Percentiles rank a stretch among this genome's conserved stretches.
phyloP scores from a whole-genome alignment of 2,797 vertebrate genomes.

The Otolemur crassicaudatus region DNA sequence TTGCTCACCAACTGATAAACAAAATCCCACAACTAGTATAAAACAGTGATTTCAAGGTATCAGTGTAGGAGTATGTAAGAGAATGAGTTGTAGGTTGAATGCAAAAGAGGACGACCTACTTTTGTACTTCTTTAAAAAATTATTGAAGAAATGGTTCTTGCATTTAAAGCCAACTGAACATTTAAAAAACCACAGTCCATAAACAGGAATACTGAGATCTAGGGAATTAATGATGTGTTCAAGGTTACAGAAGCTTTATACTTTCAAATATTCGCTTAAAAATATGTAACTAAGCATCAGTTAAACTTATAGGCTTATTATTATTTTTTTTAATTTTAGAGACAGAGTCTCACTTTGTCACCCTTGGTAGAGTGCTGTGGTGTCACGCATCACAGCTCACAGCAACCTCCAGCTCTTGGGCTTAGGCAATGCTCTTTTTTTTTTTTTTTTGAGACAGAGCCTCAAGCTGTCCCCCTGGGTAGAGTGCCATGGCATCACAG shows the following conservation, averaged over 20 bases:
- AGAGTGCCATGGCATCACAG: no score
- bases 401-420: no score
- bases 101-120: slow-evolving; percentile 20
- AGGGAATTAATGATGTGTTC: not conserved
- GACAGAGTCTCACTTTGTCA: no score
- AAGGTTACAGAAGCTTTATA: not conserved
- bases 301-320: not conserved
- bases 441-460: no score
- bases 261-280: slow-evolving; percentile 61
- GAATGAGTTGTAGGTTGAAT: not conserved
- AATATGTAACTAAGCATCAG: slow-evolving; percentile 18
- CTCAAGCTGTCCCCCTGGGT: no score
- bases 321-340: no score
- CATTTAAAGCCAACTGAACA: slow-evolving; percentile 50
- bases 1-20: slow-evolving; percentile 30
- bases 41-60: slow-evolving; percentile 38
- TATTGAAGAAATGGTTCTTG: slow-evolving; percentile 57
- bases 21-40: slow-evolving; percentile 1
- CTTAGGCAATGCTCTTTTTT: no score
- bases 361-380: no score
- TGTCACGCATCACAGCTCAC: no score
- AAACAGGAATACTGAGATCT: not conserved
- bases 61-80: not conserved
- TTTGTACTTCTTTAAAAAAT: slow-evolving; percentile 46
- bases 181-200: slow-evolving; percentile 43